A percentile compares a stretch with the other conserved stretches of the same genome.
phyloP scores from a whole-genome alignment of 2,888 invertebrate species.

The Nomada flava region DNA sequence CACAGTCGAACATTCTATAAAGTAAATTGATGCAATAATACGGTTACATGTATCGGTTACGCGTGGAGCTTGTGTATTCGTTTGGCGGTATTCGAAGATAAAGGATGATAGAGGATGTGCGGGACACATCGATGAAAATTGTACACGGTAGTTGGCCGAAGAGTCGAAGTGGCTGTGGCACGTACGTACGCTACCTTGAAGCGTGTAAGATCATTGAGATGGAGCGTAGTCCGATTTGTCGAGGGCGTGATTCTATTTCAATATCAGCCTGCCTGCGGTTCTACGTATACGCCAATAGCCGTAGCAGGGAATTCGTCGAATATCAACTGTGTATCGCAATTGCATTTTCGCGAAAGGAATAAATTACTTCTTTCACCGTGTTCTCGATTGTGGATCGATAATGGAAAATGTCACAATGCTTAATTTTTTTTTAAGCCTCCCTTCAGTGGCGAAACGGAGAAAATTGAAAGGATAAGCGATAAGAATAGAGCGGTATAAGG shows the following conservation, averaged over 20 bases:
- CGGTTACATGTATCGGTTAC: conserved; percentile 5
- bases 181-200: conserved; percentile 57
- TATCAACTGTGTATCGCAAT: conserved; percentile 53
- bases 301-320: conserved; percentile 62
- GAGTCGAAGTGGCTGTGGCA: conserved; percentile 51
- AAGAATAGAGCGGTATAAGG: too few relatives aligned
- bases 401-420: conserved; percentile 4
- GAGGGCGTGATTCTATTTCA: conserved; percentile 82
- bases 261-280: conserved; percentile 77
- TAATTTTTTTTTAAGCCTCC: too few relatives aligned
- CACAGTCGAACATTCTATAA: background rate
- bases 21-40: background rate
- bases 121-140: conserved; percentile 19
- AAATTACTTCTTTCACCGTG: conserved; percentile 21
- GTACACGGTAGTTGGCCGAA: conserved; percentile 33
- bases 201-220: conserved; percentile 62
- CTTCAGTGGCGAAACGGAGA: too few relatives aligned
- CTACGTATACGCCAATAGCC: conserved; percentile 56
- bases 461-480: too few relatives aligned
- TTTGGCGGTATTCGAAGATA: background rate
- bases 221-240: conserved; percentile 65
- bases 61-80: background rate
- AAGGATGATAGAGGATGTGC: background rate
- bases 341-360: conserved; percentile 47
- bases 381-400: background rate